A percentile compares a stretch with the other conserved stretches of the same genome.
Evolutionary conservation across 2,888 invertebrate species (phyloP).

Genomic region (Folsomia candida): DNA sequence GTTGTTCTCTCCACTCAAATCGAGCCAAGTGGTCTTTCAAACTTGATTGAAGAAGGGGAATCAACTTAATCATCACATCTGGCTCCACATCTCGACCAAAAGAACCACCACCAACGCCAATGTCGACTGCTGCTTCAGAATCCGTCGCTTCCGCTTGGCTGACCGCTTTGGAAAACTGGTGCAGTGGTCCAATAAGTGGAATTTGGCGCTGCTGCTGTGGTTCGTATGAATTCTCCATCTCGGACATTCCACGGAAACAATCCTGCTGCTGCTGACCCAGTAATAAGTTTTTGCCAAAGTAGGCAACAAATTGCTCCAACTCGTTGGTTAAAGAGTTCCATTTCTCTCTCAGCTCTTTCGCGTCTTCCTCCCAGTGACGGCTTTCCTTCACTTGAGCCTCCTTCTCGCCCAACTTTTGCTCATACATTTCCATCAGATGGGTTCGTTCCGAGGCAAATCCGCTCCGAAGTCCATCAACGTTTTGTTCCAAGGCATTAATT

Average conservation of each 20-base stretch:
- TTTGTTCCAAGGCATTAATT: constrained; percentile 46
- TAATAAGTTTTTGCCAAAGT: constrained; percentile 39
- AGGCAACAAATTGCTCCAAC: constrained; percentile 44
- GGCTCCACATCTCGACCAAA: background rate
- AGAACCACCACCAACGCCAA: background rate
- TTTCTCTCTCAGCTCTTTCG: constrained; percentile 41
- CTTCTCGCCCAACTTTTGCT: constrained; percentile 58
- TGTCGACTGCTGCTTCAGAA: background rate
- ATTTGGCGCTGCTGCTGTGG: background rate
- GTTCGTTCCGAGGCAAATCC: constrained; percentile 39
- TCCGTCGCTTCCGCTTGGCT: constrained; percentile 2
- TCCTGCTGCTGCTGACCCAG: too few relatives aligned
- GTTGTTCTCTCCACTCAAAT: constrained; percentile 43
- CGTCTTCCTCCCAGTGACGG: constrained; percentile 45
- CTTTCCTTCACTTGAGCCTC: constrained; percentile 57
- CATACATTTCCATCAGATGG: constrained; percentile 42
- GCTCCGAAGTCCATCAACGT: constrained; percentile 45
- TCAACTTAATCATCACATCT: constrained; percentile 22
- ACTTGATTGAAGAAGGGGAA: constrained; percentile 33
- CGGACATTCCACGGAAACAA: too few relatives aligned
- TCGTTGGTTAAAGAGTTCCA: constrained; percentile 47
- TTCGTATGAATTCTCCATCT: background rate
- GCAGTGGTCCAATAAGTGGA: too few relatives aligned
- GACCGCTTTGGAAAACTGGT: background rate
- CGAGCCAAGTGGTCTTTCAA: constrained; percentile 39